Conservation (phyloP, 2,888 invertebrate species). For the Macaria liturata region DNA sequence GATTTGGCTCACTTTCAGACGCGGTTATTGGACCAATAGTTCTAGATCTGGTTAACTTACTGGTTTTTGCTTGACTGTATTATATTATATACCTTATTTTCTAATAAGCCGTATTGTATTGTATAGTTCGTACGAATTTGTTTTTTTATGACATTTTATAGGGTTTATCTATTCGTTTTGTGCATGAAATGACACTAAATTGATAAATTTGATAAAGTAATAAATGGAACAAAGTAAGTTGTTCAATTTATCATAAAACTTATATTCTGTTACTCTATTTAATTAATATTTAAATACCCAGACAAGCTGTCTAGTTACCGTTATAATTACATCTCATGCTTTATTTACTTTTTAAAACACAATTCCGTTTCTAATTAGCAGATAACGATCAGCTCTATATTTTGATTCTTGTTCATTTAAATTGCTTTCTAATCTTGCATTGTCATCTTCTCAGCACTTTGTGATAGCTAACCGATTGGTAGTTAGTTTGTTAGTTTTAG, state of each 20-base stretch:
- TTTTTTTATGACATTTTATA: too few species aligned
- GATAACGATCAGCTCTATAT: conserved; percentile 1
- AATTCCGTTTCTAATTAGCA: conserved; percentile 1
- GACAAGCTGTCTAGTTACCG: too few species aligned
- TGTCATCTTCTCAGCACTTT: conserved; percentile 26
- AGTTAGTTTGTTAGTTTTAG: conserved; percentile 22
- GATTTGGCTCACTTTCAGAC: conserved; percentile 24
- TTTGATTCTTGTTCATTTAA: conserved; percentile 27
- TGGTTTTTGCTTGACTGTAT: conserved; percentile 10
- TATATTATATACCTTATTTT: too few species aligned
- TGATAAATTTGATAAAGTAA: too few species aligned
- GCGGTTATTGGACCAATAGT: conserved; percentile 25
- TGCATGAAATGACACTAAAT: too few species aligned
- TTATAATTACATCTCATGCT: background rate
- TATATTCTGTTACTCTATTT: too few species aligned
- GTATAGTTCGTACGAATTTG: too few species aligned
- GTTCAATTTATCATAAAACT: too few species aligned
- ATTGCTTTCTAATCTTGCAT: conserved; percentile 26
- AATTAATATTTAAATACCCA: too few species aligned
- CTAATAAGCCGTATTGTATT: too few species aligned
- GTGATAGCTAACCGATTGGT: conserved; percentile 5
- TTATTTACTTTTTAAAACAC: background rate
- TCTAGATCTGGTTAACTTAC: conserved; percentile 19
- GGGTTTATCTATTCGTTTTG: too few species aligned
- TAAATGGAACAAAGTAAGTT: too few species aligned